Evolutionary conservation across 2,888 invertebrate species (phyloP), one percentile per base, ranked within the genome.

Genomic region (Entomobrya multifasciata): DNA sequence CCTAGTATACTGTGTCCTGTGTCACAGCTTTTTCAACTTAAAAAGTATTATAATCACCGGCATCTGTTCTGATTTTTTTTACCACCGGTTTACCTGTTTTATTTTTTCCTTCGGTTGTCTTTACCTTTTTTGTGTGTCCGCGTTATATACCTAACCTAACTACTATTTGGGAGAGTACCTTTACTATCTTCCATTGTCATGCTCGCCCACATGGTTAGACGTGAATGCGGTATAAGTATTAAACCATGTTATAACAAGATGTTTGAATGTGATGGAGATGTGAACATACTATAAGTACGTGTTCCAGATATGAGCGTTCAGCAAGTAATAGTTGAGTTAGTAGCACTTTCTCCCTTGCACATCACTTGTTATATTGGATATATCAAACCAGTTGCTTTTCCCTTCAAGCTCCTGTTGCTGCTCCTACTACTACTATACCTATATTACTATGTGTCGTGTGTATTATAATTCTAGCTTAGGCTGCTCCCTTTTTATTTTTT

Each of bases 381-480:
- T 36, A 76, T 44, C 76, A 76, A 76, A 84, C 85, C 79, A 85
- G 85, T 85, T 85, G 85, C 85, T 85, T 85, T 85, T 55, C 25
- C n/a, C 78, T 79, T 57, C 79, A 47, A 57, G 84, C 85, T 85
- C 78, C 72, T 62, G 78, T 72, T 85, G 67, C 84, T 84, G 36
- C 77, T 52, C 15, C 62, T 72, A 15, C 72, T 70, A 11, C 17
- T 30, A 17, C 0, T 70, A 13, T 30, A 1, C 17, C 78, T 62
- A 27, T 27, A 52, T 27, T 52, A 60, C 30, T 60, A 60, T 60
- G 60, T 30, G n/a, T 20, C 5, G 41, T 44, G 20, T 78, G 78
- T 62, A 62, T 57, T 36, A 62, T 78, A 47, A 36, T 57, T 62
- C 44, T 52, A 52, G 49, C 55, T 22, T 70, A n/a, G 15, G 13